These are phyloP conservation scores for Menidia beryllina DNA, from an alignment of 2,113 vertebrate species.

Conservation along the genomic window DNA sequence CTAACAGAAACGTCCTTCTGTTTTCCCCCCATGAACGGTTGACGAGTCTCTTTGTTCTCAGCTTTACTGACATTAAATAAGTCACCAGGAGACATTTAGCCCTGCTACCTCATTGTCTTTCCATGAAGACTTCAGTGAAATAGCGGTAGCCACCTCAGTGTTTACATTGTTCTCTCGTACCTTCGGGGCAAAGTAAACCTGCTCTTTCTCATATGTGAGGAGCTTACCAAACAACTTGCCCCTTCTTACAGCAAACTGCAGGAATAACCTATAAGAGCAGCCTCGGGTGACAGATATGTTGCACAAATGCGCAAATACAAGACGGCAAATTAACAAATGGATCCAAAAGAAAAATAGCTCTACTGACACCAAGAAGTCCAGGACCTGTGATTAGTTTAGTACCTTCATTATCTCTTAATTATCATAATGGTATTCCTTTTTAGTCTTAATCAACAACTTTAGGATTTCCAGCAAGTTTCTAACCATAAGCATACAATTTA, in stretches of 20 bases:
- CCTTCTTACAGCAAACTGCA: not conserved
- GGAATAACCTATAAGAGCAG: not conserved
- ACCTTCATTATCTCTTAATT: too few species aligned
- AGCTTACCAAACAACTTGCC: not conserved
- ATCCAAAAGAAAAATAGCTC: not conserved
- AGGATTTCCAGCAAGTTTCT: too few species aligned
- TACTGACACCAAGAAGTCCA: too few species aligned
- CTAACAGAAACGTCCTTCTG: constrained; percentile 56
- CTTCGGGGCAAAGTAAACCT: constrained; percentile 19
- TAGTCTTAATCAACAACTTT: too few species aligned
- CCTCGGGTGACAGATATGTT: not conserved
- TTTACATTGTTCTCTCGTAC: constrained; percentile 56
- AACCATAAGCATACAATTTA: too few species aligned
- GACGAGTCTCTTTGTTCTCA: constrained; percentile 35
- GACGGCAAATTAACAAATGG: not conserved
- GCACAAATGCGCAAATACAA: not conserved
- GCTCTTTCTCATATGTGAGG: not conserved
- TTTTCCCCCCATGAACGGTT: constrained; percentile 51
- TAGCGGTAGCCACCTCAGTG: constrained; percentile 28
- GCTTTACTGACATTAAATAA: constrained; percentile 59
- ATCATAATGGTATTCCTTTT: too few species aligned
- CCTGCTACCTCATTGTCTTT: constrained; percentile 38
- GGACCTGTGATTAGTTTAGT: too few species aligned
- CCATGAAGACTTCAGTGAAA: constrained; percentile 5
- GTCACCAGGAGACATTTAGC: constrained; percentile 57